These are phyloP conservation scores for Lophotriccus pileatus DNA, from an alignment of 2,797 vertebrate species.

Conservation along the genomic window DNA sequence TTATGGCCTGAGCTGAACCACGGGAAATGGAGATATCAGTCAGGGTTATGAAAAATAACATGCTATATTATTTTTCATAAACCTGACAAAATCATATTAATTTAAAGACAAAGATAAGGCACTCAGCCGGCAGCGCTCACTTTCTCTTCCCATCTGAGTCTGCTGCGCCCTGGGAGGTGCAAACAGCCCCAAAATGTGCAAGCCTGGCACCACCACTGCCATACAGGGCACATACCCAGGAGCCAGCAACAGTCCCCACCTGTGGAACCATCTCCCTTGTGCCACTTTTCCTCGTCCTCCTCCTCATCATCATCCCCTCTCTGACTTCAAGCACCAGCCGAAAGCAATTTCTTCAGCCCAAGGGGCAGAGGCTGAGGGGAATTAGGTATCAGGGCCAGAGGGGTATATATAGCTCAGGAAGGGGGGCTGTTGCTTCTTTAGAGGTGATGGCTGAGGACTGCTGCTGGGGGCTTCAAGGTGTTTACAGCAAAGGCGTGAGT, in stretches of 20 bases:
- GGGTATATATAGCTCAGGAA: not conserved
- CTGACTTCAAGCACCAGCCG: not conserved
- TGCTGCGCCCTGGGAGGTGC: not conserved
- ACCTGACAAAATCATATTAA: constrained; percentile 64
- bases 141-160: not conserved
- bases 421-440: rapidly evolving
- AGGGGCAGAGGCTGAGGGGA: not conserved
- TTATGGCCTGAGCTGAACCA: constrained; percentile 66
- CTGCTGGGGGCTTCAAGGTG: not conserved
- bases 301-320: not conserved
- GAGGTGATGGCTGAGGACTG: rapidly evolving
- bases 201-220: not conserved
- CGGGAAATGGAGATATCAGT: constrained; percentile 61
- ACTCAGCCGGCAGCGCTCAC: not conserved
- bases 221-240: rapidly evolving
- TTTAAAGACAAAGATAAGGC: constrained; percentile 69
- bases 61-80: constrained; percentile 66
- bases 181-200: not conserved
- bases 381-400: not conserved
- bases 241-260: rapidly evolving
- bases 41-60: constrained; percentile 63
- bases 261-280: not conserved
- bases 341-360: not conserved
- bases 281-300: not conserved
- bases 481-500: rapidly evolving